Conservation (phyloP, 2,888 invertebrate genomes). For the Temnothorax unifasciatus region DNA sequence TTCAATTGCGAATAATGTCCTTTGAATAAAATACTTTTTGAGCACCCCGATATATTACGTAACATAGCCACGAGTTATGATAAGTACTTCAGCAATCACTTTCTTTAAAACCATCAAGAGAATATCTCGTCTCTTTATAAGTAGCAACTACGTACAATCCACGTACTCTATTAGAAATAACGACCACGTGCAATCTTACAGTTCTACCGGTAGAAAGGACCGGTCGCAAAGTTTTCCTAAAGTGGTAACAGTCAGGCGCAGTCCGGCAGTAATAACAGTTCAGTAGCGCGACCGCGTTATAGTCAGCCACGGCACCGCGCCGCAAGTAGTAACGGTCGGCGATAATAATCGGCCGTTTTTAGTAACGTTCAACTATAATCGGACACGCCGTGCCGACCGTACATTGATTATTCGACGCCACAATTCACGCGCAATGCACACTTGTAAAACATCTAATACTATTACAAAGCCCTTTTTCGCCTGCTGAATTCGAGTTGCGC, state of each 20-base stretch:
- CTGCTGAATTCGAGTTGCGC: neutral
- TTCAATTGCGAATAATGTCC: constrained; percentile 18
- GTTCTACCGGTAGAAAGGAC: constrained; percentile 31
- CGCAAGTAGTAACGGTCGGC: neutral
- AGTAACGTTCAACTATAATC: neutral
- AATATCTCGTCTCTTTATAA: constrained; percentile 10
- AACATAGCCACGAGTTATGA: constrained; percentile 6
- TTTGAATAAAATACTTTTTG: constrained; percentile 12
- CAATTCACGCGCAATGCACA: constrained; percentile 5
- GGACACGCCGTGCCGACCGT: neutral
- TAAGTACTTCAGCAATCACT: constrained; percentile 11
- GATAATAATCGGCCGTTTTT: constrained; percentile 17
- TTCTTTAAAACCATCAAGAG: constrained; percentile 12
- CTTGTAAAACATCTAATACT: neutral
- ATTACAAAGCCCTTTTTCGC: neutral
- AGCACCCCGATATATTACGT: constrained; percentile 20
- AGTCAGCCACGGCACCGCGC: neutral
- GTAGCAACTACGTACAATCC: constrained; percentile 36
- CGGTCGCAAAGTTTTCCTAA: constrained; percentile 14
- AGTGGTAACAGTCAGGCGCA: constrained; percentile 13
- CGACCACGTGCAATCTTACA: constrained; percentile 32
- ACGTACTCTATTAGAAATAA: constrained; percentile 40
- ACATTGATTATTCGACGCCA: neutral
- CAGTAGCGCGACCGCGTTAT: neutral
- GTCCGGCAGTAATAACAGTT: constrained; percentile 5